These are phyloP conservation scores for Dasyprocta punctata DNA, from an alignment of 2,113 vertebrate genomes.

Conservation along the genomic window DNA sequence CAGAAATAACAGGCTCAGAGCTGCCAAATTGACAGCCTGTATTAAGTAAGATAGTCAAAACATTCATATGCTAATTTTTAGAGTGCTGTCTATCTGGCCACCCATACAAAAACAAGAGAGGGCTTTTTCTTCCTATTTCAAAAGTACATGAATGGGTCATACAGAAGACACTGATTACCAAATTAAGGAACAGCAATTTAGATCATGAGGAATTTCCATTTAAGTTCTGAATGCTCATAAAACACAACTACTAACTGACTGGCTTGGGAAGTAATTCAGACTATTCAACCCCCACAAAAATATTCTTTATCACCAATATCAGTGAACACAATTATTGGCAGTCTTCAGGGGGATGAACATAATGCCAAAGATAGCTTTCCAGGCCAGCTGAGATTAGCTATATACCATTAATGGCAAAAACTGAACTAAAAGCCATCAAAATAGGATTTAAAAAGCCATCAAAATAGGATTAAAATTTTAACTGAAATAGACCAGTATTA, in stretches of 20 bases:
- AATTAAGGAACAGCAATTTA: constrained; percentile 51
- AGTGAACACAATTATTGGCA: background rate
- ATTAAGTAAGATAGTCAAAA: constrained; percentile 79
- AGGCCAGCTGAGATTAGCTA: background rate
- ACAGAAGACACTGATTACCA: constrained; percentile 25
- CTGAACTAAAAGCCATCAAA: background rate
- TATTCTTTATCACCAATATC: background rate
- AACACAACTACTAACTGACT: constrained; percentile 5
- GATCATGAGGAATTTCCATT: constrained; percentile 14
- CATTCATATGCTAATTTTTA: constrained; percentile 78
- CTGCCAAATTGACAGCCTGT: constrained; percentile 80
- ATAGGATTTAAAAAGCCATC: background rate
- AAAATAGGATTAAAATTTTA: constrained; percentile 38
- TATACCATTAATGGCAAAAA: background rate
- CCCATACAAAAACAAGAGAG: constrained; percentile 47
- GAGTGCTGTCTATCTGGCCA: constrained; percentile 73
- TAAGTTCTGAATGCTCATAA: background rate
- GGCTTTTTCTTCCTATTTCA: constrained; percentile 54
- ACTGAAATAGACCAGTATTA: background rate
- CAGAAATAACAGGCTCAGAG: constrained; percentile 71
- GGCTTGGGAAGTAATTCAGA: background rate
- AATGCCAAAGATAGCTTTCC: background rate
- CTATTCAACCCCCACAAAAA: background rate
- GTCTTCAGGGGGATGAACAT: background rate
- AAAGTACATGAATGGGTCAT: constrained; percentile 27